Conservation (phyloP, 1,140 invertebrate genomes). For the Zaprionus kolodkinae region DNA sequence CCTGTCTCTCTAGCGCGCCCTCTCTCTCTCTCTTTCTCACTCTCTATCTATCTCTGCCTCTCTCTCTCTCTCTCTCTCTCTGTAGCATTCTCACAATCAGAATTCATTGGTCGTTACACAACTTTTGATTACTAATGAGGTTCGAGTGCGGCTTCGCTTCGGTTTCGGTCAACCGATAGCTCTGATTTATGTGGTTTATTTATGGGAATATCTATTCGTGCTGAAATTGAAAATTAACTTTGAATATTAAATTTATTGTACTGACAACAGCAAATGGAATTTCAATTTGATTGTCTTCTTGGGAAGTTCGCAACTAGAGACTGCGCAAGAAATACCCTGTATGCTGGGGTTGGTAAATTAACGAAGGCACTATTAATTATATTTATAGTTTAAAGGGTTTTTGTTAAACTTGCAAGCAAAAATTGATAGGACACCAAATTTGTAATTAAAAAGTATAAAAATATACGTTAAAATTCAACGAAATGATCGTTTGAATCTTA, state of each 20-base stretch:
- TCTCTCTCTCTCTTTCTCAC: neutral
- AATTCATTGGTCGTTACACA: constrained; percentile 64
- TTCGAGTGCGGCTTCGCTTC: constrained; percentile 36
- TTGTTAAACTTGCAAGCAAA: no score
- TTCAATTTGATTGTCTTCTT: constrained; percentile 43
- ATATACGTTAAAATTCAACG: no score
- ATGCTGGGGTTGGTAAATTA: no score
- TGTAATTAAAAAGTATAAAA: no score
- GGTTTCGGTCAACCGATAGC: constrained; percentile 52
- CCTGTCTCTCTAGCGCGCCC: neutral
- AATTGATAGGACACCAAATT: no score
- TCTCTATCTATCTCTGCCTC: neutral
- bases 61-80: neutral
- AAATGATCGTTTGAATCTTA: no score
- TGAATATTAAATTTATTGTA: constrained; percentile 72
- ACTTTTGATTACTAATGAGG: constrained; percentile 81
- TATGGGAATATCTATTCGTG: constrained; percentile 78
- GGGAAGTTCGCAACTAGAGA: neutral
- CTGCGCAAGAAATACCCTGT: neutral
- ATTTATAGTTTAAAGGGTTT: no score
- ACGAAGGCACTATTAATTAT: no score
- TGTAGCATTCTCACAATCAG: constrained; percentile 44
- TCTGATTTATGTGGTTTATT: constrained; percentile 81
- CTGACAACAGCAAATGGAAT: constrained; percentile 33
- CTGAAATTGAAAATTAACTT: constrained; percentile 79